Percentiles rank a stretch among this genome's conserved stretches.
phyloP scores from a whole-genome alignment of 2,113 vertebrate genomes.

The Pituophis catenifer region DNA sequence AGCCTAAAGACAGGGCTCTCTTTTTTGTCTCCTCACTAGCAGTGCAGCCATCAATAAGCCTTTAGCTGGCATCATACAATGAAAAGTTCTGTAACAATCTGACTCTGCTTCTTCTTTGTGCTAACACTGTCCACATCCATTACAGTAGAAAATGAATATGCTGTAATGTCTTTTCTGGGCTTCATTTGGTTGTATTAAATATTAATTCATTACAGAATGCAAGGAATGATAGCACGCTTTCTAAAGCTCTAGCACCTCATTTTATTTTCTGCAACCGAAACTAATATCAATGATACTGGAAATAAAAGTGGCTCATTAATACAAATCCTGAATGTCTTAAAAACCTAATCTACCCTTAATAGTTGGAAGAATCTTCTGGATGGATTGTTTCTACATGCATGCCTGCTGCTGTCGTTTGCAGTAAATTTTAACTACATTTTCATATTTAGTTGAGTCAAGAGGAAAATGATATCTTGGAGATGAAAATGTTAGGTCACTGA shows the following conservation, averaged over 20 bases:
- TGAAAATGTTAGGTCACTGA: constrained; percentile 19
- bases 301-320: constrained; percentile 29
- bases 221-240: not conserved
- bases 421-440: constrained; percentile 51
- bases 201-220: constrained; percentile 30
- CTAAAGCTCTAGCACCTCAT: not conserved
- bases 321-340: constrained; percentile 28
- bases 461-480: constrained; percentile 29
- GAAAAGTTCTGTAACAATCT: not conserved
- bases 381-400: constrained; percentile 32
- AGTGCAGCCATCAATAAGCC: not conserved
- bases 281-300: constrained; percentile 15
- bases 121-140: not conserved
- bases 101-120: not conserved
- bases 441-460: constrained; percentile 33
- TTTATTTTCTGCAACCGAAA: not conserved
- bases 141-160: constrained; percentile 16
- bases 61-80: not conserved
- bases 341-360: constrained; percentile 18
- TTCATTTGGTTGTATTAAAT: constrained; percentile 34
- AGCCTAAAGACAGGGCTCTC: not conserved
- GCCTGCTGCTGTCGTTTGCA: constrained; percentile 23
- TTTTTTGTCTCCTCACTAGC: not conserved
- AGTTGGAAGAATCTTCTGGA: not conserved
- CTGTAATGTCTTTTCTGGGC: constrained; percentile 4